These are phyloP conservation scores for Platyscapa corneri DNA, from an alignment of 1,140 invertebrate genomes.

Conservation along the genomic window DNA sequence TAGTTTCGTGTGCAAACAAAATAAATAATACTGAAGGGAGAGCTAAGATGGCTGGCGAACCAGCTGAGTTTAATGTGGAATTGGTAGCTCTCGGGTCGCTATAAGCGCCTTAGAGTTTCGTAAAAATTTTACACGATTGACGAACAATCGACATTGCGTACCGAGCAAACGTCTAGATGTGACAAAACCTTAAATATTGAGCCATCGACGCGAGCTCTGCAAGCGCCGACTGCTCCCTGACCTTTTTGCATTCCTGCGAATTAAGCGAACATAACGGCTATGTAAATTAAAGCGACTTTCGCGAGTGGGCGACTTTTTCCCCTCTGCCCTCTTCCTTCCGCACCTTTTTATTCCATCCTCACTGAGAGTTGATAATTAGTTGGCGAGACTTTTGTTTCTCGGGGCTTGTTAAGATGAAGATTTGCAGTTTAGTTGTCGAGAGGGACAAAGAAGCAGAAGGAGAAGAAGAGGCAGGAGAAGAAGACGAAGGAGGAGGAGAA, in stretches of 20 bases:
- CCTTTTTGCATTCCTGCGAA: conserved; percentile 40
- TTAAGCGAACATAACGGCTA: conserved; percentile 30
- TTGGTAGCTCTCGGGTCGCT: background rate
- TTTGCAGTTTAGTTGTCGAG: conserved; percentile 5
- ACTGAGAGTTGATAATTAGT: conserved; percentile 45
- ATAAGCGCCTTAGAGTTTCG: background rate
- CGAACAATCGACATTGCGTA: background rate
- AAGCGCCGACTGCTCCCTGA: background rate
- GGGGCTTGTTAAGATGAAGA: conserved; percentile 23
- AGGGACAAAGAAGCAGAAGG: too few species aligned
- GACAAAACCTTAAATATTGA: conserved; percentile 39
- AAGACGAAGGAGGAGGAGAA: background rate
- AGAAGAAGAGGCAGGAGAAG: too few species aligned
- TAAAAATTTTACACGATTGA: conserved; percentile 38
- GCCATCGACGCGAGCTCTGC: background rate
- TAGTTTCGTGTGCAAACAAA: background rate
- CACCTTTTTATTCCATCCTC: background rate
- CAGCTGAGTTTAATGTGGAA: background rate
- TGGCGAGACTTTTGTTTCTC: conserved; percentile 45
- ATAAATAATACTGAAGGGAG: background rate
- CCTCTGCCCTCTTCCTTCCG: background rate
- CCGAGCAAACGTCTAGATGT: background rate
- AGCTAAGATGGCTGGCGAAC: background rate
- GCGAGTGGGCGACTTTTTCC: conserved; percentile 31
- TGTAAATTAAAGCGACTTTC: conserved; percentile 45